Base-by-base conservation (phyloP, 2,797 vertebrate species). In the Fistularia tabacaria region DNA sequence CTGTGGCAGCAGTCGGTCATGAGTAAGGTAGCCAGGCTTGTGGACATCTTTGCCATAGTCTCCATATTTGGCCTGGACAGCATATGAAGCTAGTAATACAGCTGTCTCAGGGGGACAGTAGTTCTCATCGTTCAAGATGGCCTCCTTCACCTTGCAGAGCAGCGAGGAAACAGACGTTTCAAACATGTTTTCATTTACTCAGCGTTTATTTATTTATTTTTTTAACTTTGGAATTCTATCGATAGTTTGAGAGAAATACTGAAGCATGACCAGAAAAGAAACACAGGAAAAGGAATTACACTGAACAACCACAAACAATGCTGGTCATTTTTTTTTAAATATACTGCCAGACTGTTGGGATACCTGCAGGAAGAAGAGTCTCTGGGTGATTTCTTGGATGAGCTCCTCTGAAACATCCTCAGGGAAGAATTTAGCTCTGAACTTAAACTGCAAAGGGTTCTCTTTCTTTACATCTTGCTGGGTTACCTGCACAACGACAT, bases 81-180 rank as follows among this genome's bases (percentile, higher is more conserved):
- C 87, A 38, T 98, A 99, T 0, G 96, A 99, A 15, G 94, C 97
- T 78, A 99, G 85, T 12, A 99, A 88, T 77, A 99, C 96, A 0
- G 96, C 96, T 0, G 95, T 99, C 91, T 98, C 97, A 8, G 97
- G 97, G 46, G 97, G 97, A 71, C 97, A 98, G 82, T 98, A 98
- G 79, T 97, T 97, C 85, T 98, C 96, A 71, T 98, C 96, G 53
- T 97, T 98, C 87, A 99, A 84, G 78, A 99, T 96, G 0, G 94
- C 94, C 88, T 99, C 96, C 77, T 98, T 98, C 69, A 99, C 94
- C 90, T 91, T 61, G 41, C 1, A 15, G 14, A 36, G 37, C 0
- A 0, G 7, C 7, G 53, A 8, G 11, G 6, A 49, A 11, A 11
- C 10, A 6, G n/a, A n/a, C 3, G 10, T 11, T 1, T 6, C 9